These are phyloP conservation scores for Halictus quadricinctus DNA, from an alignment of 2,888 invertebrate species.

Conservation along the genomic window DNA sequence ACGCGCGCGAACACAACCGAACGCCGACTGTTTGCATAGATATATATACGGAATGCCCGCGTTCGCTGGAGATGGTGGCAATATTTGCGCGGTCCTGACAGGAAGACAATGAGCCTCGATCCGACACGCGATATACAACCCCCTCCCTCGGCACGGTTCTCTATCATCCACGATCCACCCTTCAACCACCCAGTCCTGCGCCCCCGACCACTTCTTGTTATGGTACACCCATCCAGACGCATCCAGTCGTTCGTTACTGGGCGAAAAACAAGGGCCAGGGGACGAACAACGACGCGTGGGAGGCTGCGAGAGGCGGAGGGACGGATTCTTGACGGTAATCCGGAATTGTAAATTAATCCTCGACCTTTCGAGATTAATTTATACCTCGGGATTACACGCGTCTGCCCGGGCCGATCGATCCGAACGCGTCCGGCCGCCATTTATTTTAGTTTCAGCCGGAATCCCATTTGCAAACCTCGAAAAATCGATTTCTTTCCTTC, in stretches of 20 bases:
- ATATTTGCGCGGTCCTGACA: slow-evolving; percentile 80
- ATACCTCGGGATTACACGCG: slow-evolving; percentile 60
- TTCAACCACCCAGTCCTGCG: slow-evolving; percentile 45
- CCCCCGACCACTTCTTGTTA: slow-evolving; percentile 50
- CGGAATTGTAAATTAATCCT: slow-evolving; percentile 75
- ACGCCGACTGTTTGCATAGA: slow-evolving; percentile 59
- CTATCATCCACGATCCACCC: slow-evolving; percentile 67
- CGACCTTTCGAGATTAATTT: slow-evolving; percentile 72
- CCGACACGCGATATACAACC: slow-evolving; percentile 76
- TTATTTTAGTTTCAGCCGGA: slow-evolving; percentile 45
- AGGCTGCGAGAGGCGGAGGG: slow-evolving; percentile 20
- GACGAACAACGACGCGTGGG: background rate
- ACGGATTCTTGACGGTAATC: slow-evolving; percentile 70
- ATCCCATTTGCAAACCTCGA: background rate
- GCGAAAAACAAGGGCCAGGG: slow-evolving; percentile 42
- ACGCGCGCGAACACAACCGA: slow-evolving; percentile 29
- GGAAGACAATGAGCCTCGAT: slow-evolving; percentile 79
- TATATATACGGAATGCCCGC: slow-evolving; percentile 59
- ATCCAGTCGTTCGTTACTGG: slow-evolving; percentile 40
- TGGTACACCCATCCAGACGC: slow-evolving; percentile 55
- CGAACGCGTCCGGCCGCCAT: slow-evolving; percentile 15
- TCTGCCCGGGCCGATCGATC: slow-evolving; percentile 35
- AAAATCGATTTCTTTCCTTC: background rate
- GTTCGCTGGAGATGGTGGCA: slow-evolving; percentile 77
- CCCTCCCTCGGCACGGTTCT: slow-evolving; percentile 57